Percentiles rank a stretch among this genome's conserved stretches.
phyloP scores from a whole-genome alignment of 2,888 invertebrate genomes.

The Busseola fusca region DNA sequence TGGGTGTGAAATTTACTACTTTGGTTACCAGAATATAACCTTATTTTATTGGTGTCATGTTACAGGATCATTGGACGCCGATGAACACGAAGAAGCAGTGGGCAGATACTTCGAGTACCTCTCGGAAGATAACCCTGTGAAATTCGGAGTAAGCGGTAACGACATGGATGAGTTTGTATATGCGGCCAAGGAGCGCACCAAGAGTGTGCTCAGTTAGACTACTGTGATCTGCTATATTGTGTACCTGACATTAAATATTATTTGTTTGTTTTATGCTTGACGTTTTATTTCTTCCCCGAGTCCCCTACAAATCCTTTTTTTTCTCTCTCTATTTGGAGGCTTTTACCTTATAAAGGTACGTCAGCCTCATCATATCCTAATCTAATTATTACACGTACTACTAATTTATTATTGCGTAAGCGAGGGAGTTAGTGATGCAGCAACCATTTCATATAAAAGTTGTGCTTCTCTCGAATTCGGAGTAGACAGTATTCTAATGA shows the following conservation, averaged over 20 bases:
- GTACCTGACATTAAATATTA: conserved; percentile 67
- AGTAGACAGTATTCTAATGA: too few species aligned
- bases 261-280: conserved; percentile 43
- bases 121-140: conserved; percentile 81
- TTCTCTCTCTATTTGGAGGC: too few species aligned
- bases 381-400: too few species aligned
- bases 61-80: conserved; percentile 80
- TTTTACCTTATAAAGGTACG: too few species aligned
- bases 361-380: too few species aligned
- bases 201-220: conserved; percentile 67
- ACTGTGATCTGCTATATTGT: conserved; percentile 64
- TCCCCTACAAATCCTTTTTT: neutral
- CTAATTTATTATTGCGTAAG: too few species aligned
- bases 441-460: too few species aligned
- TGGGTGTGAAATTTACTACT: too few species aligned
- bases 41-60: neutral
- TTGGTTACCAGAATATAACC: neutral
- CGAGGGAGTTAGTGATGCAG: too few species aligned
- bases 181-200: conserved; percentile 77
- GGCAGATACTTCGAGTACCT: conserved; percentile 79
- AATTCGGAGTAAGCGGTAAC: conserved; percentile 81
- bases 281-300: conserved; percentile 12
- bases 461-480: too few species aligned
- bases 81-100: conserved; percentile 82
- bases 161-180: conserved; percentile 83